phyloP scores from a whole-genome alignment of 2,797 vertebrate genomes.

The Labroides dimidiatus region DNA sequence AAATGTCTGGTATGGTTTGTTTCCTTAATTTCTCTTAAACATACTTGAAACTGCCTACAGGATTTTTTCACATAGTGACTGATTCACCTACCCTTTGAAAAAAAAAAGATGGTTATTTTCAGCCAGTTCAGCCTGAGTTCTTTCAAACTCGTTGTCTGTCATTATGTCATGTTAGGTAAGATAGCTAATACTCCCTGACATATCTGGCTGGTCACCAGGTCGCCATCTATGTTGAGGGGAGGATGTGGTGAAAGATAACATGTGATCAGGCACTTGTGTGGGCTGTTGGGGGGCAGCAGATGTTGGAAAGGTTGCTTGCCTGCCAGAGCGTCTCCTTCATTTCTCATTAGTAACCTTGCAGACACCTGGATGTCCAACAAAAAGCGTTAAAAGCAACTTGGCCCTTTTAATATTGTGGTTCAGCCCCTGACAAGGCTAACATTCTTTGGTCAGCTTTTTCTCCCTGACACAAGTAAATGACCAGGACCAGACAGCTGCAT shows the following conservation, averaged over 20 bases:
- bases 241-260: conserved; percentile 40
- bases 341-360: conserved; percentile 65
- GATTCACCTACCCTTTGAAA: background rate
- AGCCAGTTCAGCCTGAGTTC: conserved; percentile 37
- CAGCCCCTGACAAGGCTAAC: background rate
- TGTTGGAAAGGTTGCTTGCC: conserved; percentile 62
- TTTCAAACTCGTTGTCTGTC: conserved; percentile 27
- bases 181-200: conserved; percentile 54
- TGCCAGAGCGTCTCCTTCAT: conserved; percentile 61
- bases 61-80: background rate
- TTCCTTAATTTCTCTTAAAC: background rate
- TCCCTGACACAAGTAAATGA: background rate
- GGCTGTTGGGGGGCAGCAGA: conserved; percentile 62
- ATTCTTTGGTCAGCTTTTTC: background rate
- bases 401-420: conserved; percentile 5
- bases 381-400: conserved; percentile 26
- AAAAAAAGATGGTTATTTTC: conserved; percentile 43
- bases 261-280: conserved; percentile 54
- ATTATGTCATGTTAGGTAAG: conserved; percentile 39
- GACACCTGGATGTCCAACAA: conserved; percentile 60
- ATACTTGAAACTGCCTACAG: background rate
- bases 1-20: background rate
- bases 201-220: conserved; percentile 46
- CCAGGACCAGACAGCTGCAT: conserved; percentile 16
- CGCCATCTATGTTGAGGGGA: conserved; percentile 35